These are phyloP conservation scores for Percopsis omiscomaycus DNA, from an alignment of 2,797 vertebrate species.

Conservation along the genomic window DNA sequence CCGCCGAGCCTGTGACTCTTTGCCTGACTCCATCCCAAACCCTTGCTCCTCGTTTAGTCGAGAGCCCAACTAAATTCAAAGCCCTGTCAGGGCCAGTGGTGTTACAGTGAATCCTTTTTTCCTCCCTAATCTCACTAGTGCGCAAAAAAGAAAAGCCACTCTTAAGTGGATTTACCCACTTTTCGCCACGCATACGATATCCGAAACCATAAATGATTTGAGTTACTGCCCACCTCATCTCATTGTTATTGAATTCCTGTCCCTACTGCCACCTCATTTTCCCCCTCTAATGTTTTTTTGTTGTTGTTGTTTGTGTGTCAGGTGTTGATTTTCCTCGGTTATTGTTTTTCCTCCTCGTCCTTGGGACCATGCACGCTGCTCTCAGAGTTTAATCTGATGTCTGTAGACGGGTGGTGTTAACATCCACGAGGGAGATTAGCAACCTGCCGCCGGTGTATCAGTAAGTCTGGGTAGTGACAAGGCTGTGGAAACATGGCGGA, in stretches of 20 bases:
- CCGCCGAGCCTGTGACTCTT: slow-evolving; percentile 40
- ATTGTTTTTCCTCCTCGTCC: slow-evolving; percentile 11
- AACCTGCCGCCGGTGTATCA: slow-evolving; percentile 51
- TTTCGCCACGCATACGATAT: slow-evolving; percentile 41
- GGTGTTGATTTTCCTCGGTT: not conserved
- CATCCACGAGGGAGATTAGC: slow-evolving; percentile 30
- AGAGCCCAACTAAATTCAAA: slow-evolving; percentile 57
- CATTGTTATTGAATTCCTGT: not conserved
- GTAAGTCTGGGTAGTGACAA: slow-evolving; percentile 35
- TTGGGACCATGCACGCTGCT: slow-evolving; percentile 13
- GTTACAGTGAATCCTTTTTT: slow-evolving; percentile 54
- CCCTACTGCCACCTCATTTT: slow-evolving; percentile 6
- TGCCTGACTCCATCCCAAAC: slow-evolving; percentile 42
- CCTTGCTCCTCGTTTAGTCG: slow-evolving; percentile 29
- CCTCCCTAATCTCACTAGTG: slow-evolving; percentile 59
- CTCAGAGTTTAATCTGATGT: slow-evolving; percentile 24
- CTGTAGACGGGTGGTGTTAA: slow-evolving; percentile 7
- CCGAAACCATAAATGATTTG: slow-evolving; percentile 38
- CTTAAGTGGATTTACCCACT: slow-evolving; percentile 56
- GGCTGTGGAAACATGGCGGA: slow-evolving; percentile 30
- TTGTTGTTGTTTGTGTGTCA: not conserved
- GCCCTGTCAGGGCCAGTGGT: slow-evolving; percentile 45
- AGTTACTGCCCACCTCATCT: slow-evolving; percentile 6
- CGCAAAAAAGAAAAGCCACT: slow-evolving; percentile 48
- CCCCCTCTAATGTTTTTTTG: slow-evolving; percentile 2